Evolutionary conservation across 2,888 invertebrate species (phyloP).

Genomic region (Chrysolina haemoptera): DNA sequence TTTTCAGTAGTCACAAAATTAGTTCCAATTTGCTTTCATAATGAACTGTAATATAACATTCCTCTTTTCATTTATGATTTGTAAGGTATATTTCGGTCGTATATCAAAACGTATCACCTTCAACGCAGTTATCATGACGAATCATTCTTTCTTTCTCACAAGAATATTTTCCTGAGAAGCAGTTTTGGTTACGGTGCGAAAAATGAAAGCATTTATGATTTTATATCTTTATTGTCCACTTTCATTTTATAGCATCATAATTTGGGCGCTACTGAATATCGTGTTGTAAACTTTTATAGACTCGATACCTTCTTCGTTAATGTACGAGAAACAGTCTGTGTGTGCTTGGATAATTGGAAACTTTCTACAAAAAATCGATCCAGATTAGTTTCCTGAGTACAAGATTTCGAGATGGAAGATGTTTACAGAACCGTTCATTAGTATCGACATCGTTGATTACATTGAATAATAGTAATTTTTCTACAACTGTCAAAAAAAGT

Average conservation of each 20-base stretch:
- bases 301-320: constrained; percentile 3
- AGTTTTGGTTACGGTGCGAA: constrained; percentile 20
- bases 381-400: neutral
- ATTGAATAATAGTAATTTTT: too few species aligned
- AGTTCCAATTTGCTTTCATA: too few species aligned
- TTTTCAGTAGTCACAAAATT: too few species aligned
- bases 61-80: too few species aligned
- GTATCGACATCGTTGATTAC: too few species aligned
- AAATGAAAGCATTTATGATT: constrained; percentile 53
- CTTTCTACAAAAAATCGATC: constrained; percentile 10
- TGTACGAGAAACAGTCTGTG: neutral
- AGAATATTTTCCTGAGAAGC: neutral
- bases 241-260: constrained; percentile 63
- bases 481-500: too few species aligned
- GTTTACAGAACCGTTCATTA: neutral
- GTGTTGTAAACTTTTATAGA: constrained; percentile 53
- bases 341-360: neutral
- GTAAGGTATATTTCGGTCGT: neutral
- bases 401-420: neutral
- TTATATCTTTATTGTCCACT: constrained; percentile 61
- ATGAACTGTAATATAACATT: too few species aligned
- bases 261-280: constrained; percentile 59
- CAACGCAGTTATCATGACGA: constrained; percentile 5
- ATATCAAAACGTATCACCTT: neutral
- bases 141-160: neutral